Evolutionary conservation across 2,888 invertebrate genomes (phyloP), one percentile per base, ranked within the genome.

Genomic region (Eupithecia dodoneata): DNA sequence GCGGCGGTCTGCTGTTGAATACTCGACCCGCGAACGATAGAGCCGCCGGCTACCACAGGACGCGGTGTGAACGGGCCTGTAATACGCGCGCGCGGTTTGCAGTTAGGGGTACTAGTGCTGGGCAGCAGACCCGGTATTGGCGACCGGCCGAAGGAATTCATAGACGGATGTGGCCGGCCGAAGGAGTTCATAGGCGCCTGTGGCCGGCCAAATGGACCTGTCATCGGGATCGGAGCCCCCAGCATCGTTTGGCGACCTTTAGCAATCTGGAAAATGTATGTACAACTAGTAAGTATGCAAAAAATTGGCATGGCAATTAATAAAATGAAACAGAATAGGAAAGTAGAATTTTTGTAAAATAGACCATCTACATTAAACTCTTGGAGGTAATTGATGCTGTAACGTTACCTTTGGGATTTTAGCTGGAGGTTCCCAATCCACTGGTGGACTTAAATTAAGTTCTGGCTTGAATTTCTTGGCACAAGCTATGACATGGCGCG

Each of bases 371-470:
- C 52, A 59, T n/a, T 18, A 59, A 59, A 52, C 10, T 15, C 52
- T 55, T n/a, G 3, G n/a, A 55, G n/a, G 55, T 52, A 2, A 15
- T n/a, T 18, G n/a, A n/a, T 55, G 55, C 55, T n/a, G n/a, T 55
- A n/a, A 18, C 3, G n/a, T 66, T 66, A 97, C 96, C 93, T 97
- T 96, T 80, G 98, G 98, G 92, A 98, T 98, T 92, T 99, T 98
- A 5, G 98, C 98, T 1, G 99, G 99, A 2, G 98, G 98, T 87
- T 98, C 98, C 98, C 98, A 98, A 87, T 98, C 98, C 2, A 97
- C 93, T 0, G 98, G 98, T 6, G 99, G 98, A 83, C 97, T 97
- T 84, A 98, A 95, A 93, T 99, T 99, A 70, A 96, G 94, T 82
- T 98, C 98, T 0, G 98, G 97, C 89, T 98, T 97, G 92, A 98